Base-by-base conservation (phyloP, 2,113 vertebrate genomes). In the Buteo buteo region DNA sequence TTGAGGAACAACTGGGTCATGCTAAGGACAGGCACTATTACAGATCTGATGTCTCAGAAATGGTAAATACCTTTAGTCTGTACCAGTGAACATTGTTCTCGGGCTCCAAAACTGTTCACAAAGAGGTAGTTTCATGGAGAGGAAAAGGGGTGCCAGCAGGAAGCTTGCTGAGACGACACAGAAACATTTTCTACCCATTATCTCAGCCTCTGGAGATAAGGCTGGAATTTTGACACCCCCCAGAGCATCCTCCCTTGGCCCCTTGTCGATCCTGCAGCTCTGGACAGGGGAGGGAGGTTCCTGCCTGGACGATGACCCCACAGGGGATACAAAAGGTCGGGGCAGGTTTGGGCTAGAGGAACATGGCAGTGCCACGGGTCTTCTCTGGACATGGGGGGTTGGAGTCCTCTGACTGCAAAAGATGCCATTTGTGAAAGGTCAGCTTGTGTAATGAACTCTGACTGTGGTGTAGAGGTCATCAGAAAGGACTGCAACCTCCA, bases 121-220 rank as follows among this genome's bases (percentile, higher is more conserved):
- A 50, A 81, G 86, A 89, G 50, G 44, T 86, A 61, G 13, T 89
- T 31, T 70, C 7, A 14, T 13, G 34, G 52, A 38, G 55, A 61
- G 82, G 61, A 79, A 89, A 45, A 90, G 34, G 24, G 42, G 25
- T 97, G 88, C 94, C 91, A 82, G 61, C 62, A 73, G 91, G 66
- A 92, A 94, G 40, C 91, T 94, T 81, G 49, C 70, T 93, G 97
- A 97, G 88, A 78, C 78, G 94, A 71, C 85, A 36, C 85, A 95
- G 96, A 95, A 83, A 20, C 59, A 65, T 94, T 95, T 97, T 94
- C 87, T 84, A 3, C 67, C 76, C 12, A 0, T 96, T 87, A 96
- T 92, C 82, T 96, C 92, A 93, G 85, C 57, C 78, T 66, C 79
- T 81, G 77, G 76, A 94, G 94, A 96, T 97, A 97, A 97, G 87